Evolutionary conservation across 2,113 vertebrate species (phyloP), one percentile per base, ranked within the genome.

Genomic region (Brachypteracias leptosomus): DNA sequence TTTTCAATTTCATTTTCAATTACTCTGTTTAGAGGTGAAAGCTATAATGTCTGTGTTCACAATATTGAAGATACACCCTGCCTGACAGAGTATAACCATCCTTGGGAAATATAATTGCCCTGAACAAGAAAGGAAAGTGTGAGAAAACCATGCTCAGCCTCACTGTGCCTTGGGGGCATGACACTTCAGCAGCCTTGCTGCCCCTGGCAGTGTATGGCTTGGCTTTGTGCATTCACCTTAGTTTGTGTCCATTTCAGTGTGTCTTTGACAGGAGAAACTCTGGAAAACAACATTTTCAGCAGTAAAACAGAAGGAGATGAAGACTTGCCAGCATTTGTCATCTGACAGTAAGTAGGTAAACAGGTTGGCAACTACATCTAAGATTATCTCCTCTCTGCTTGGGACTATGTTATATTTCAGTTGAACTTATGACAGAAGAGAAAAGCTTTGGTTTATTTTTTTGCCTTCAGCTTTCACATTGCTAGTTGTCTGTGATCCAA

Each of bases 181-280:
- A 31, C 1, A 5, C 61, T 91, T 78, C 38, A 71, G 68, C 49
- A 89, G 24, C 61, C 19, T 33, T 2, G 0, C 12, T 29, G 11
- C 15, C 35, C 16, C 29, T 2, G 28, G 49, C 51, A 84, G 40
- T 3, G 22, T 52, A 38, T 29, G 49, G 29, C 52, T 63, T 79
- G 71, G 61, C 44, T 94, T 79, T 79, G 85, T 73, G 35, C 76
- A 90, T 44, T 54, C 59, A 70, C 24, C 49, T 54, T 9, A 81
- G 93, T 77, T 96, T 61, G 55, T 40, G 72, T 44, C 63, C 89
- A 76, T 46, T 83, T 42, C 19, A 44, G 38, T 7, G 7, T 84
- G 38, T 38, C 72, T 95, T 88, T 80, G 57, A 73, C 51, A 85
- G 38, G 70, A 89, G 57, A 82, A 95, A 47, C 61, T 58, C 75